These are phyloP conservation scores for Achatina immaculata DNA, from an alignment of 1,140 invertebrate species.

Conservation along the genomic window DNA sequence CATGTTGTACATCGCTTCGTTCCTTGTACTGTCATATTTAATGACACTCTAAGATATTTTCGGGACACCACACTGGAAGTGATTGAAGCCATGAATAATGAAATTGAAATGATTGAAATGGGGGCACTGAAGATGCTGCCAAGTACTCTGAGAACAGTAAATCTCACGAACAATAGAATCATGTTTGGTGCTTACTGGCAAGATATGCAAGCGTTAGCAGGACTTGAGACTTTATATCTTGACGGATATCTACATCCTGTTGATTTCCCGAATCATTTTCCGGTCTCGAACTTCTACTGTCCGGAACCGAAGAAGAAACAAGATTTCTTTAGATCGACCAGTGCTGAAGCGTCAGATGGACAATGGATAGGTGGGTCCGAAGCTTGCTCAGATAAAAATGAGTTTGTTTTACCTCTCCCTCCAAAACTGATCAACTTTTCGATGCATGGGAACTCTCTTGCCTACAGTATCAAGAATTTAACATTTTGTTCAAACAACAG, in stretches of 20 bases:
- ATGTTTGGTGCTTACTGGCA: slow-evolving; percentile 36
- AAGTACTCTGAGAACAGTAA: not conserved
- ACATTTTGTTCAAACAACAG: slow-evolving; percentile 20
- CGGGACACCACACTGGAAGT: slow-evolving; percentile 1
- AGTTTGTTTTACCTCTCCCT: slow-evolving; percentile 3
- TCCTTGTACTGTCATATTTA: slow-evolving; percentile 10
- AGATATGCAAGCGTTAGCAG: not conserved
- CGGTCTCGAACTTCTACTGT: not conserved
- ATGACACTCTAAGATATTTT: slow-evolving; percentile 11
- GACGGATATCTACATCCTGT: not conserved
- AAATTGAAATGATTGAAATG: slow-evolving; percentile 29
- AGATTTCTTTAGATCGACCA: not conserved
- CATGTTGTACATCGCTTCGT: not conserved
- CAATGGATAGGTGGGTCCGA: not conserved
- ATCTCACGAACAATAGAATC: slow-evolving; percentile 27
- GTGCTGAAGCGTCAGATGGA: not conserved
- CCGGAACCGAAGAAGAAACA: not conserved
- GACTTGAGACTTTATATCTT: slow-evolving; percentile 5
- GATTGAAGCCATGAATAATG: slow-evolving; percentile 28
- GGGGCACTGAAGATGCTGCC: slow-evolving; percentile 19
- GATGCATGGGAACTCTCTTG: slow-evolving; percentile 13
- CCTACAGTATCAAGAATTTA: slow-evolving; percentile 9
- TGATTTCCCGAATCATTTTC: not conserved
- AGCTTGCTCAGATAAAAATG: not conserved
- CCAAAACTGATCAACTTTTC: slow-evolving; percentile 13